Evolutionary conservation across 1,140 invertebrate genomes (phyloP).

Genomic region (Andrena cerasifolii): DNA sequence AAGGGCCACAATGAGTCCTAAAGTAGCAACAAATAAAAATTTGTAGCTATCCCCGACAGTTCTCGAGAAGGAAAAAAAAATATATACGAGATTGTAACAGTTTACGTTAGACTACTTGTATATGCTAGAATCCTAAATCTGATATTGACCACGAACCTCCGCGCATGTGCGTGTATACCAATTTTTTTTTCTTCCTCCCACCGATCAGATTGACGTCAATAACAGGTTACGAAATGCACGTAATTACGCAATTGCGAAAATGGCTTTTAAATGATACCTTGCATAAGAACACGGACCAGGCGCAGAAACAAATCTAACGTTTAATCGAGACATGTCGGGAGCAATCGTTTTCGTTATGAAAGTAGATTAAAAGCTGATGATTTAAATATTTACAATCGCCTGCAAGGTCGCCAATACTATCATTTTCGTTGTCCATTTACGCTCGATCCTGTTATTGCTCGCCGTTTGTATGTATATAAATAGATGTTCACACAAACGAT

Average conservation of each 20-base stretch:
- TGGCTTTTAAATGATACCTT: neutral
- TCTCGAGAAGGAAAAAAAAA: neutral
- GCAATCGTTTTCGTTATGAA: neutral
- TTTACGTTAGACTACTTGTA: neutral
- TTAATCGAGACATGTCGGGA: neutral
- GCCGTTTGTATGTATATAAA: conserved; percentile 26
- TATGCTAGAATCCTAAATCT: conserved; percentile 10
- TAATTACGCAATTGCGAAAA: neutral
- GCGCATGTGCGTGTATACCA: conserved; percentile 19
- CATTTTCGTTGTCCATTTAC: neutral
- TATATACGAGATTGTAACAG: neutral
- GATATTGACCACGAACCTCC: conserved; percentile 25
- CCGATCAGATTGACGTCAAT: conserved; percentile 24
- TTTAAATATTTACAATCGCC: neutral
- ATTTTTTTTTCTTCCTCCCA: neutral
- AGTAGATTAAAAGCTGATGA: neutral
- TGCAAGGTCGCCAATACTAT: conserved; percentile 8
- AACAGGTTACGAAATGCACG: conserved; percentile 20
- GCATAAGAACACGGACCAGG: neutral
- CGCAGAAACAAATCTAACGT: neutral
- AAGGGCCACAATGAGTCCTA: too few species aligned
- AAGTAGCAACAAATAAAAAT: neutral
- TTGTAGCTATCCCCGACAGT: neutral
- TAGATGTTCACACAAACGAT: conserved; percentile 21
- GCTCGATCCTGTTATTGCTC: conserved; percentile 15